phyloP scores from a whole-genome alignment of 1,140 invertebrate species.

The Drosophila tsacasi region DNA sequence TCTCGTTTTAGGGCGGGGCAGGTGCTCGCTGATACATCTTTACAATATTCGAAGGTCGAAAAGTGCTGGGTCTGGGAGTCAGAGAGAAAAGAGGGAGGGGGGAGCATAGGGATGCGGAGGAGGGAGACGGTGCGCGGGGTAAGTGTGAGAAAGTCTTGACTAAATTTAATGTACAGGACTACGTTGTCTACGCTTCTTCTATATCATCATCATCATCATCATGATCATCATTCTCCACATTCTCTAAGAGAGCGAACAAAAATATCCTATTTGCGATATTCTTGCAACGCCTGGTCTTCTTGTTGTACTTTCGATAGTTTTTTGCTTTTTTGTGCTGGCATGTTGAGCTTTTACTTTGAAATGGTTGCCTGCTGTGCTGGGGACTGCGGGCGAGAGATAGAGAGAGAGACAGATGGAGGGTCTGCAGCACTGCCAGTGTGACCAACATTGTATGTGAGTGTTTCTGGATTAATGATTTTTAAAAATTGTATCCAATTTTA shows the following conservation, averaged over 20 bases:
- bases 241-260: constrained; percentile 8
- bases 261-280: constrained; percentile 14
- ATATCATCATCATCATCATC: constrained; percentile 21
- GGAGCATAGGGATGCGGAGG: background rate
- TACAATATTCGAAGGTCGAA: constrained; percentile 42
- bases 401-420: constrained; percentile 24
- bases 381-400: constrained; percentile 29
- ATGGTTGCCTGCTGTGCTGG: constrained; percentile 69
- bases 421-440: constrained; percentile 11
- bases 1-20: constrained; percentile 18
- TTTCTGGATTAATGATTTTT: background rate
- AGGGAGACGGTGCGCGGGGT: constrained; percentile 19
- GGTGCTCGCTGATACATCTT: constrained; percentile 50
- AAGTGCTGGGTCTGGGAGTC: constrained; percentile 16
- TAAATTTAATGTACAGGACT: constrained; percentile 75
- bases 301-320: constrained; percentile 72
- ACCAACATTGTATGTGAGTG: constrained; percentile 15
- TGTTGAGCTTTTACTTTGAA: constrained; percentile 84
- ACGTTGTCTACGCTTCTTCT: constrained; percentile 48
- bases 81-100: background rate
- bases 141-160: constrained; percentile 52
- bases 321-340: constrained; percentile 67
- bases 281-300: constrained; percentile 15
- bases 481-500: background rate
- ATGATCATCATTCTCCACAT: constrained; percentile 22